These are phyloP conservation scores for Cyprinodon tularosa DNA, from an alignment of 2,113 vertebrate species.

Conservation along the genomic window DNA sequence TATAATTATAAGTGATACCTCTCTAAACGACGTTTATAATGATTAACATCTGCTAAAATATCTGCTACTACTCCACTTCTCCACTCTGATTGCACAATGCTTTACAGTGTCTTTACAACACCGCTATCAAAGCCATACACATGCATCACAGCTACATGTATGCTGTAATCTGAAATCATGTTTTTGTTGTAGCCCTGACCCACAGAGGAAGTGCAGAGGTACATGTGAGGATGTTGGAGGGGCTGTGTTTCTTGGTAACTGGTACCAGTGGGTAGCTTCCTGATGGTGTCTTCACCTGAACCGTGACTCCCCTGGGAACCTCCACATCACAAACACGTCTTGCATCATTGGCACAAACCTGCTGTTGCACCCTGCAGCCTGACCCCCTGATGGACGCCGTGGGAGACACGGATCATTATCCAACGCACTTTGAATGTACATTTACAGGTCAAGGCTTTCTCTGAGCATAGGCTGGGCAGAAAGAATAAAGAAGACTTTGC, in stretches of 20 bases:
- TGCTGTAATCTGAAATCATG: neutral
- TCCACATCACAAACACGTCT: constrained; percentile 78
- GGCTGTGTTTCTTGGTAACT: constrained; percentile 68
- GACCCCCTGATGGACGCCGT: constrained; percentile 41
- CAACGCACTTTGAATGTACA: neutral
- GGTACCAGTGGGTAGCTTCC: constrained; percentile 56
- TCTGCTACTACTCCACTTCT: neutral
- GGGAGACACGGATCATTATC: constrained; percentile 46
- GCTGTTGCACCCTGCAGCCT: constrained; percentile 53
- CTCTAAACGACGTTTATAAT: neutral
- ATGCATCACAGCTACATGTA: neutral
- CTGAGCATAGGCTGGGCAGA: neutral
- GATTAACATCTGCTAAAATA: no score
- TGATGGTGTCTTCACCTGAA: constrained; percentile 71
- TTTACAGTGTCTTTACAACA: neutral
- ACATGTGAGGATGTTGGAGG: constrained; percentile 21
- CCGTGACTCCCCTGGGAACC: constrained; percentile 52
- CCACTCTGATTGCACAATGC: neutral
- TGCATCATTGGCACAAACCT: constrained; percentile 78
- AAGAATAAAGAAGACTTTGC: no score
- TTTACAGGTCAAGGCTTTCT: neutral
- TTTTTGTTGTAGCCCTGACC: constrained; percentile 18
- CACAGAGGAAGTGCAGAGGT: constrained; percentile 29
- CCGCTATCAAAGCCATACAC: neutral
- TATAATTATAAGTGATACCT: neutral